These are phyloP conservation scores for Tetraodon nigroviridis DNA, from an alignment of 2,113 vertebrate species.

Conservation along the genomic window DNA sequence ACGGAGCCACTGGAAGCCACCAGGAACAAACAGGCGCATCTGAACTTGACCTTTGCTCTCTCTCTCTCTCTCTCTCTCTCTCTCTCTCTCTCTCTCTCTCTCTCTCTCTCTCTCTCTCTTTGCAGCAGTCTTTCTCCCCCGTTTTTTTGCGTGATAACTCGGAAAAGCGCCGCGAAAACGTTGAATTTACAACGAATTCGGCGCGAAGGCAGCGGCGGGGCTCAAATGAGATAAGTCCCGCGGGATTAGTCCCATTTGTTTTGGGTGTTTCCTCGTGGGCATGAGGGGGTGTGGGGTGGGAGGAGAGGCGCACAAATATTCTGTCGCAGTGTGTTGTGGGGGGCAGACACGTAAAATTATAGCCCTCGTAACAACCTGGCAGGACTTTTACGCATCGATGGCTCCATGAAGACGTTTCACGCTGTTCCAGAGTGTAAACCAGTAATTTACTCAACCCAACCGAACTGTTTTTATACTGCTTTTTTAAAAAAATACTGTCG, in stretches of 20 bases:
- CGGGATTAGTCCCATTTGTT: slow-evolving; percentile 69
- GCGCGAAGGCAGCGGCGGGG: slow-evolving; percentile 53
- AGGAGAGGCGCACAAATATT: slow-evolving; percentile 56
- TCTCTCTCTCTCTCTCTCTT: too few species aligned
- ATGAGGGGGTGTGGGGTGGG: slow-evolving; percentile 31
- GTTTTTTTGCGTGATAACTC: neutral
- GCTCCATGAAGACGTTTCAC: too few species aligned
- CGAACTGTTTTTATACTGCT: neutral
- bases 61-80: too few species aligned
- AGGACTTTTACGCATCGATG: too few species aligned
- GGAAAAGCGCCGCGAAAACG: slow-evolving; percentile 50
- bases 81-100: too few species aligned
- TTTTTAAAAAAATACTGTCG: slow-evolving; percentile 29
- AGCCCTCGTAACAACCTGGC: too few species aligned
- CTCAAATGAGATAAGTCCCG: slow-evolving; percentile 68
- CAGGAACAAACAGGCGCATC: too few species aligned
- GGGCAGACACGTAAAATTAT: slow-evolving; percentile 14
- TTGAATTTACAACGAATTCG: slow-evolving; percentile 69
- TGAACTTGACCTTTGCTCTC: too few species aligned
- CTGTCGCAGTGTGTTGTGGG: slow-evolving; percentile 26
- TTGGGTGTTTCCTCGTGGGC: slow-evolving; percentile 65
- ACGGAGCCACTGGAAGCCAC: too few species aligned
- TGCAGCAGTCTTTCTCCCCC: too few species aligned
- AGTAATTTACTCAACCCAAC: too few species aligned
- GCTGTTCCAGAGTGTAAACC: too few species aligned